A percentile compares a stretch with the other conserved stretches of the same genome.
Conservation (phyloP, 2,888 invertebrate genomes). For the Quadriops clusia region DNA sequence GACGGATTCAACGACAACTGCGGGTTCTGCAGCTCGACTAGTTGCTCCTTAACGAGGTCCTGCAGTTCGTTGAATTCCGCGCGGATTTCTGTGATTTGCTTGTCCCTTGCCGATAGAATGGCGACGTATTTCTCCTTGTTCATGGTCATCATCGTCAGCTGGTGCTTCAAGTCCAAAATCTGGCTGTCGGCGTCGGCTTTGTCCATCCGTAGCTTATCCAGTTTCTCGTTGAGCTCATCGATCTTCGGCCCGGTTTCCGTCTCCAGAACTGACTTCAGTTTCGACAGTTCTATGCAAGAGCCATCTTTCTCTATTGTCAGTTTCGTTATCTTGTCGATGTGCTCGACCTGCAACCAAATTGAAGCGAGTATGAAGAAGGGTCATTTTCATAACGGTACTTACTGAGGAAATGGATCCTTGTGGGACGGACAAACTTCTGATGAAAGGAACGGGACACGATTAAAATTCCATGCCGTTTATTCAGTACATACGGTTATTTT, state of each 20-base stretch:
- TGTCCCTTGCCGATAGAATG: constrained; percentile 30
- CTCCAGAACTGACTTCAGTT: too few species aligned
- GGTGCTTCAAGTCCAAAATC: constrained; percentile 25
- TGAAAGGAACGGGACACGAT: too few species aligned
- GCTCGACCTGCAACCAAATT: too few species aligned
- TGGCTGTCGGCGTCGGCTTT: constrained; percentile 26
- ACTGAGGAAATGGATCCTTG: too few species aligned
- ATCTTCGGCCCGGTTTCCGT: constrained; percentile 17
- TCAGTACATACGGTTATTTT: too few species aligned
- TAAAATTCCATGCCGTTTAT: too few species aligned
- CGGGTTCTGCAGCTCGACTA: constrained; percentile 23
- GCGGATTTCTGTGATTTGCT: constrained; percentile 33
- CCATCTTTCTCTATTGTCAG: too few species aligned
- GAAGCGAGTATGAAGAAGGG: too few species aligned
- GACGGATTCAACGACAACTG: constrained; percentile 16
- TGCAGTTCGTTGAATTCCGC: constrained; percentile 33
- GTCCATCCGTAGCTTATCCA: constrained; percentile 26
- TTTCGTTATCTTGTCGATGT: too few species aligned
- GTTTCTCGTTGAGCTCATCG: constrained; percentile 25
- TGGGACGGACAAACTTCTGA: too few species aligned
- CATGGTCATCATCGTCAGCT: constrained; percentile 28
- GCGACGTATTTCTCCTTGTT: constrained; percentile 34
- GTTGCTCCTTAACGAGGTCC: constrained; percentile 31
- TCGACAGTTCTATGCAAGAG: too few species aligned
- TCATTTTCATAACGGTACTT: too few species aligned